These are phyloP conservation scores for Rhyacophila brunnea DNA, from an alignment of 1,140 invertebrate species.

Conservation along the genomic window DNA sequence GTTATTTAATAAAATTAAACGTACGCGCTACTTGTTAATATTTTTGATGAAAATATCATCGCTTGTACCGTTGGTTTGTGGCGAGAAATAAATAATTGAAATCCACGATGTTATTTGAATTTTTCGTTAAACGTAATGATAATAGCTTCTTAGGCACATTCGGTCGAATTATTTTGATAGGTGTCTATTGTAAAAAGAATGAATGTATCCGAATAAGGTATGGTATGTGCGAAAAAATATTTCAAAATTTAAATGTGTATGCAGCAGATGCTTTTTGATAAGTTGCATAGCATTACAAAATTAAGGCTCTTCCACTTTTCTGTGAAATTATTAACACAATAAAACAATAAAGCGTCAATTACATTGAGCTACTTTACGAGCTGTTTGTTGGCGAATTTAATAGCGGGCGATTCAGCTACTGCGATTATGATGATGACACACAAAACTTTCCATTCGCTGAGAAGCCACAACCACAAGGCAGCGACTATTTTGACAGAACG, in stretches of 20 bases:
- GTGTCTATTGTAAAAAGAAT: constrained; percentile 21
- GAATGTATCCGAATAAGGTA: too few relatives aligned
- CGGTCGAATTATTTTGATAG: constrained; percentile 11
- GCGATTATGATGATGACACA: too few relatives aligned
- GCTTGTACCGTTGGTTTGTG: background rate
- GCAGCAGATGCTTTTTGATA: background rate
- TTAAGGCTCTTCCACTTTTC: constrained; percentile 12
- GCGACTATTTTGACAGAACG: too few relatives aligned
- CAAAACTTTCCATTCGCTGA: too few relatives aligned
- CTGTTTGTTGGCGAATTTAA: too few relatives aligned
- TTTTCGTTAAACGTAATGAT: background rate
- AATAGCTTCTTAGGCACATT: constrained; percentile 1
- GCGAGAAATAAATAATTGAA: background rate
- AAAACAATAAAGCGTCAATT: too few relatives aligned
- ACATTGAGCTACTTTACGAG: too few relatives aligned
- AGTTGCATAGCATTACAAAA: constrained; percentile 7
- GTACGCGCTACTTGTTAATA: constrained; percentile 1
- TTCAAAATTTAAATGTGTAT: background rate
- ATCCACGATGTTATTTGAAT: background rate
- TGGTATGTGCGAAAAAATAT: background rate
- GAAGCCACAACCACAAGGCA: too few relatives aligned
- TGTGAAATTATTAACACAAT: too few relatives aligned
- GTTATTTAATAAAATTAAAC: constrained; percentile 2
- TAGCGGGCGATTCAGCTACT: too few relatives aligned
- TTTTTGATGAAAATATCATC: background rate